A percentile compares a stretch with the other conserved stretches of the same genome.
phyloP scores from a whole-genome alignment of 2,797 vertebrate species.

The Xenopus petersii region DNA sequence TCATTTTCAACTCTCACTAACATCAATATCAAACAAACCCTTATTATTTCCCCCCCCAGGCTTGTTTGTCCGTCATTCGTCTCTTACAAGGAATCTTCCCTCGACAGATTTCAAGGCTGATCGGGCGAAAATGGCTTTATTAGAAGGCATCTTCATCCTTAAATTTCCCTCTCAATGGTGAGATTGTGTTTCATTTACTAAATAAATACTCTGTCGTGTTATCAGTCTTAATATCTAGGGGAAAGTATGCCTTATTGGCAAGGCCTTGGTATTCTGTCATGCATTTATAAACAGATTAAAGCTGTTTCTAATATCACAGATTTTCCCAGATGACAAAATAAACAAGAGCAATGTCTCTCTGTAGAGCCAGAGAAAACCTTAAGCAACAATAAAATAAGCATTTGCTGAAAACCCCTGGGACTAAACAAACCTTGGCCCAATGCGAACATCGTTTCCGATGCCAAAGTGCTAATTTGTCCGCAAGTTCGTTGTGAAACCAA shows the following conservation, averaged over 20 bases:
- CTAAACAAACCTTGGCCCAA: constrained; percentile 43
- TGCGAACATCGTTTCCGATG: constrained; percentile 14
- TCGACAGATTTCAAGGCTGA: too few relatives aligned
- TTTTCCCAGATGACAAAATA: constrained; percentile 54
- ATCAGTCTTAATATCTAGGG: constrained; percentile 44
- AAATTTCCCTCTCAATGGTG: background rate
- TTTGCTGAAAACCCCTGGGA: constrained; percentile 2
- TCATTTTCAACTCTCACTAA: too few relatives aligned
- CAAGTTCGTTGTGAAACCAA: constrained; percentile 4
- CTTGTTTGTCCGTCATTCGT: too few relatives aligned
- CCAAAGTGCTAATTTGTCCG: constrained; percentile 19
- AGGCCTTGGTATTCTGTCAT: constrained; percentile 40
- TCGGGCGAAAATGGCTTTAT: background rate
- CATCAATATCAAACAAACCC: too few relatives aligned
- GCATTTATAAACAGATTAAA: constrained; percentile 58
- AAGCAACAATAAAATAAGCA: constrained; percentile 53
- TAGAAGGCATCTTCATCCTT: background rate
- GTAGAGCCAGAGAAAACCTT: constrained; percentile 52
- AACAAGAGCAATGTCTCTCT: constrained; percentile 51
- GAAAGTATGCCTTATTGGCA: constrained; percentile 50
- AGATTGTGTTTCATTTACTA: background rate
- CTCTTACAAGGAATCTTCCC: too few relatives aligned
- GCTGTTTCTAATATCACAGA: constrained; percentile 49
- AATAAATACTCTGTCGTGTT: background rate
- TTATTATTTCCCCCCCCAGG: too few relatives aligned